Base-by-base conservation (phyloP, 2,888 invertebrate species). In the Himalopsyche anomala region DNA sequence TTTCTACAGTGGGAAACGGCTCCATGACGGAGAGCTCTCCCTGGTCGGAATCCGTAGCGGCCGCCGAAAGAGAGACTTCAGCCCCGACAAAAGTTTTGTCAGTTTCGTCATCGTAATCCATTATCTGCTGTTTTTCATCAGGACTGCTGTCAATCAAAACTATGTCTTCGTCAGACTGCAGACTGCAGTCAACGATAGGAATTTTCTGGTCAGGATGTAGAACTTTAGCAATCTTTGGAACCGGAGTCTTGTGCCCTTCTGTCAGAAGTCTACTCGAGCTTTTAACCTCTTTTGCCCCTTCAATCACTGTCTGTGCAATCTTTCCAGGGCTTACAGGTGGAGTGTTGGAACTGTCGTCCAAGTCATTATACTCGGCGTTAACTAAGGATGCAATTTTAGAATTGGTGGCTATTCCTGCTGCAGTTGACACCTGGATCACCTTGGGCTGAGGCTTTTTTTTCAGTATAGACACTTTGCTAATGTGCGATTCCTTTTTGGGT, bases 81-180 rank as follows among this genome's bases (percentile, higher is more conserved):
- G 94, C 92, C 38, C 94, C 93, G 2, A 94, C 92, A 40, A 94
- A 92, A 1, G 93, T 93, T 89, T 93, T 94, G 87, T 94, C 94
- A 86, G 93, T 93, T 88, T 94, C 94, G 89, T 94, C 94, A 87
- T 94, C 94, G 89, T 94, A 94, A 90, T 94, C 94, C 88, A 94
- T 93, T 0, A 94, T 93, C 87, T 94, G 93, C 85, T 92, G 90
- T 89, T 94, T 94, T 38, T 92, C 93, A 55, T 90, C 90, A 0
- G 92, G 92, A 89, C 92, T 92, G 5, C 90, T 89, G 85, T 90
- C 90, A 80, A 90, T 89, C 9, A 90, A 87, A 54, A 90, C 89
- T 54, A 90, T 88, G 69, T 90, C 90, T 84, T 91, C 90, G 84
- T 90, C 90, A 36, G 84, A 85, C 36, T 90, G 90, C 42, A 89